These are phyloP conservation scores for Serrognathus titanus DNA, from an alignment of 2,888 invertebrate genomes.

Conservation along the genomic window DNA sequence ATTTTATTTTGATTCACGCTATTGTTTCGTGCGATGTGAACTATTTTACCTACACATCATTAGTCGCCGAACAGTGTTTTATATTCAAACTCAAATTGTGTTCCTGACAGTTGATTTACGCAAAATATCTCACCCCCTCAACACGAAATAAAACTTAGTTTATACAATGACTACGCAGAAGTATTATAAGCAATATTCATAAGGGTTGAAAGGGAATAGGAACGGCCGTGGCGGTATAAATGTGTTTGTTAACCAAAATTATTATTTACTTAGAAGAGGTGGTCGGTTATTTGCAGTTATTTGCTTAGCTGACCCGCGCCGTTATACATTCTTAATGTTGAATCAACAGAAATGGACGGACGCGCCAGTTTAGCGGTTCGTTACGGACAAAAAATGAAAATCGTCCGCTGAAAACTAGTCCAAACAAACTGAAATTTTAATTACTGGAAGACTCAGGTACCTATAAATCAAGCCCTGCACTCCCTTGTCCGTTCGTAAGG, in stretches of 20 bases:
- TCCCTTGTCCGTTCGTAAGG: slow-evolving; percentile 41
- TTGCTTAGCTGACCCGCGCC: slow-evolving; percentile 45
- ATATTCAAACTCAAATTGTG: slow-evolving; percentile 21
- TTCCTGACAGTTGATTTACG: slow-evolving; percentile 15
- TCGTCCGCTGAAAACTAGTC: not conserved
- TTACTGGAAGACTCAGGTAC: slow-evolving; percentile 46
- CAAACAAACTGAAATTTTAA: slow-evolving; percentile 41
- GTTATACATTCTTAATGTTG: slow-evolving; percentile 49
- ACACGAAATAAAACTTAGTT: slow-evolving; percentile 14
- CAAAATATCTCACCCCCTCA: slow-evolving; percentile 12
- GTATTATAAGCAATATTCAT: slow-evolving; percentile 19
- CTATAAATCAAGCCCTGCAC: slow-evolving; percentile 40
- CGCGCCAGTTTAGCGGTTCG: not conserved
- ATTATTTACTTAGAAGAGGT: slow-evolving; percentile 51
- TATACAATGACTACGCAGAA: slow-evolving; percentile 19
- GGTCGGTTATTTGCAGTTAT: slow-evolving; percentile 44
- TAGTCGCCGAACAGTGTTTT: slow-evolving; percentile 12
- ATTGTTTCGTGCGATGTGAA: no score
- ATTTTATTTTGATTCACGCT: no score
- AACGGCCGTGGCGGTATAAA: slow-evolving; percentile 32
- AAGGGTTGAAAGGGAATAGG: slow-evolving; percentile 9
- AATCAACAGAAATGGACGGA: slow-evolving; percentile 39
- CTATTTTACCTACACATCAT: no score
- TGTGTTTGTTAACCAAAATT: slow-evolving; percentile 52
- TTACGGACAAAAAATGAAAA: not conserved